Percentiles rank a stretch among this genome's conserved stretches.
Conservation (phyloP, 2,113 vertebrate genomes). For the Amazona vittata region DNA sequence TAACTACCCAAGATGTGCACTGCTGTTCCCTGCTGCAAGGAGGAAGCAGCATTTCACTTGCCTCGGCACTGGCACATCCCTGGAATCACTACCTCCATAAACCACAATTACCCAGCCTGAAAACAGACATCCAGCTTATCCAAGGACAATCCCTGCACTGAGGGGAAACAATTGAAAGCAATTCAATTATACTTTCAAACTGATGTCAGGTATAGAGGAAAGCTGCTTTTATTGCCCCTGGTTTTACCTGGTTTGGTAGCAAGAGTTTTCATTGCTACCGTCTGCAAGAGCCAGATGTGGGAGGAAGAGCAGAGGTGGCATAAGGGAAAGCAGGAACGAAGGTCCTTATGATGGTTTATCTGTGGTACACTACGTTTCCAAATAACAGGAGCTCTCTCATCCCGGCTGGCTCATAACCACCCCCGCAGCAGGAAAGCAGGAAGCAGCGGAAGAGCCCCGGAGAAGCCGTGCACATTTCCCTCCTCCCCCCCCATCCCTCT, state of each 20-base stretch:
- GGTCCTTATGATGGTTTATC: not conserved
- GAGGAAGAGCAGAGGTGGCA: not conserved
- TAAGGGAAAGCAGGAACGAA: not conserved
- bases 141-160: not conserved
- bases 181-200: not conserved
- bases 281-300: not conserved
- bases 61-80: not conserved
- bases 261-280: not conserved
- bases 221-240: not conserved
- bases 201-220: not conserved
- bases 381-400: not conserved
- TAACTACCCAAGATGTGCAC: not conserved
- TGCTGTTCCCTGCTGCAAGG: not conserved
- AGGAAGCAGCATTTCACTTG: not conserved
- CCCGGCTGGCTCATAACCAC: not conserved
- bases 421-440: not conserved
- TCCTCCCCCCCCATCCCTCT: not conserved
- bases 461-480: not conserved
- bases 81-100: not conserved
- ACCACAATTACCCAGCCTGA: not conserved
- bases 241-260: not conserved
- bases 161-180: not conserved
- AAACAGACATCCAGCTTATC: not conserved
- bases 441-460: not conserved
- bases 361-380: not conserved